Conservation (phyloP, 2,888 invertebrate species). For the Cheilosia vernalis region DNA sequence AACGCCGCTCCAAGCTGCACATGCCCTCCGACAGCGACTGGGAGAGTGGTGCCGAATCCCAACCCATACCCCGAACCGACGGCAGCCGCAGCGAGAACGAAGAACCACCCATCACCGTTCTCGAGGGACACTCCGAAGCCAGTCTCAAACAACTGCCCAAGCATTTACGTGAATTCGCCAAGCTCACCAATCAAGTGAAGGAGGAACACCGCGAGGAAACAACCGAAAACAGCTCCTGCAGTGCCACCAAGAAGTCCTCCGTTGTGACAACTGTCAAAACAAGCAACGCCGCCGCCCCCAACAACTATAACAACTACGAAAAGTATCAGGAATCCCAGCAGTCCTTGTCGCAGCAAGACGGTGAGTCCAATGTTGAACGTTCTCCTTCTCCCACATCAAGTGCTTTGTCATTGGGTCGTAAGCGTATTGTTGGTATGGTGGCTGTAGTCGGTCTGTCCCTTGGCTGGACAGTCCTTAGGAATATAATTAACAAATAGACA, state of each 20-base stretch:
- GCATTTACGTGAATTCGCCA: constrained; percentile 91
- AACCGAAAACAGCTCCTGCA: constrained; percentile 79
- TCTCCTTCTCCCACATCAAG: constrained; percentile 56
- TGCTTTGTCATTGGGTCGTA: constrained; percentile 82
- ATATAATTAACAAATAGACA: constrained; percentile 76
- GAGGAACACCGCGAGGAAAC: constrained; percentile 79
- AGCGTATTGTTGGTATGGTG: constrained; percentile 81
- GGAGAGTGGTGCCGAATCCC: constrained; percentile 85
- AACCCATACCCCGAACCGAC: constrained; percentile 81
- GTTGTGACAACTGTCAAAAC: constrained; percentile 81
- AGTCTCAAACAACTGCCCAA: constrained; percentile 88
- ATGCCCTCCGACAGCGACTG: constrained; percentile 87
- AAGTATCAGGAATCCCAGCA: constrained; percentile 18
- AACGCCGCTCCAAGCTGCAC: constrained; percentile 88
- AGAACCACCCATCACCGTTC: constrained; percentile 86
- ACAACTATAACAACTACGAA: constrained; percentile 41
- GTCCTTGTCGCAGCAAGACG: constrained; percentile 81
- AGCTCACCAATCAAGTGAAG: constrained; percentile 82
- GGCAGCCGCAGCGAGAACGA: constrained; percentile 77
- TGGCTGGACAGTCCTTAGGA: constrained; percentile 79
- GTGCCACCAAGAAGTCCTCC: constrained; percentile 79
- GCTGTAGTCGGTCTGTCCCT: constrained; percentile 80
- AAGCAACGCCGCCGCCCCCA: constrained; percentile 5
- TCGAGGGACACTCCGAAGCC: constrained; percentile 86
- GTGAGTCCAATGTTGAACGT: constrained; percentile 83